These are phyloP conservation scores for Amphipyra tragopoginis DNA, from an alignment of 2,888 invertebrate species.

Conservation along the genomic window DNA sequence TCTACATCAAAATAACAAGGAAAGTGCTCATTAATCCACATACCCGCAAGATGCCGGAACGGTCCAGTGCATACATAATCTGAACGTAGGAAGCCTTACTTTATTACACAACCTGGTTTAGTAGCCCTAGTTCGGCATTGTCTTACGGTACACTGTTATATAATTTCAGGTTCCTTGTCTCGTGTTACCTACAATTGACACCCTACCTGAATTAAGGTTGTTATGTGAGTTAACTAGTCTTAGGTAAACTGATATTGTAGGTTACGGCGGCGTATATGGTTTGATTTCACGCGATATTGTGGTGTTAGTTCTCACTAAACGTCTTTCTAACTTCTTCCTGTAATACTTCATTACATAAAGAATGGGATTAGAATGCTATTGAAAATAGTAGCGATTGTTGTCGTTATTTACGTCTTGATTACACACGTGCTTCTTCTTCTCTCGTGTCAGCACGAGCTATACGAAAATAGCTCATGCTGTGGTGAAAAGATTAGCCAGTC, in stretches of 20 bases:
- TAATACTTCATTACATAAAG: too few species aligned
- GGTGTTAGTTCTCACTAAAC: too few species aligned
- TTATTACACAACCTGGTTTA: conserved; percentile 43
- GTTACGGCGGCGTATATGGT: conserved; percentile 7
- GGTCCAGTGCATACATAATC: conserved; percentile 42
- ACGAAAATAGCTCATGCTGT: too few species aligned
- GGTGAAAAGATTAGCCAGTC: too few species aligned
- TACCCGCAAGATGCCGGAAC: conserved; percentile 40
- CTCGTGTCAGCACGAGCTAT: too few species aligned
- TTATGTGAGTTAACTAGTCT: conserved; percentile 28
- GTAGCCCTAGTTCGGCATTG: conserved; percentile 53
- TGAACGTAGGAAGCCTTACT: conserved; percentile 34
- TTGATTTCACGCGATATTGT: not conserved
- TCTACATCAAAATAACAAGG: not conserved
- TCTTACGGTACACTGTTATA: conserved; percentile 46
- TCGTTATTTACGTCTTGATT: too few species aligned
- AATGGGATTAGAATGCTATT: too few species aligned
- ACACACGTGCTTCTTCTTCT: too few species aligned
- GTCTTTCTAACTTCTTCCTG: too few species aligned
- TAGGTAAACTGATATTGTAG: conserved; percentile 45
- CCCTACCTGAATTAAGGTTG: conserved; percentile 43
- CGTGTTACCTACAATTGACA: conserved; percentile 49
- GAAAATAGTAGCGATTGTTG: too few species aligned
- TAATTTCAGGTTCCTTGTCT: conserved; percentile 45
- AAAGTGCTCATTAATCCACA: conserved; percentile 17